Evolutionary conservation across 2,797 vertebrate species (phyloP), one percentile per base, ranked within the genome.

Genomic region (Phylloscopus collybita): DNA sequence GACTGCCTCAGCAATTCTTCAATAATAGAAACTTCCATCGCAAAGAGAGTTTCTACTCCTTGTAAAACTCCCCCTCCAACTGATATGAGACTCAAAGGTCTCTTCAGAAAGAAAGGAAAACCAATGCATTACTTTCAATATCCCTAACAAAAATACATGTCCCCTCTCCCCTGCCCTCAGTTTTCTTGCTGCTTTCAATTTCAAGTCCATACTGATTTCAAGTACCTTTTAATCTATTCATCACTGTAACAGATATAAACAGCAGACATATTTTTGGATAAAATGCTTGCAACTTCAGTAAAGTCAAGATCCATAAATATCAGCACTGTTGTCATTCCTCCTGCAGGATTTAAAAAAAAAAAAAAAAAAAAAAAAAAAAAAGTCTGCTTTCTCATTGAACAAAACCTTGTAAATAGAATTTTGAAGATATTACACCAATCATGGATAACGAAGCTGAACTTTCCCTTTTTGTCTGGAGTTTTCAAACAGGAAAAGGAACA

Each of bases 91-190:
- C 34, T 49, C 50, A 73, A 67, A 78, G 20, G 23, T 42, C 32
- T 73, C 47, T 66, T 61, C 60, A 69, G 23, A 61, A 13, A 65
- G 32, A 80, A 79, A 60, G 15, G 60, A 82, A 66, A 53, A 70
- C 2, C 27, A 30, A 40, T 2, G 3, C 10, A 47, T 11, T 69
- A 6, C 25, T 90, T 29, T n/a, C 75, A 60, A 88, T 47, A 80
- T 29, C 21, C 2, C 1, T 3, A 27, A 16, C 5, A 45, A 75
- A 51, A 60, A 3, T 1, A n/a, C 16, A 29, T 30, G 30, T 3
- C 3, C 13, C 15, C 11, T 44, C 9, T 51, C 15, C 13, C 13
- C 20, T 15, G 13, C 11, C 36, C 9, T 17, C 32, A 16, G 9
- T 73, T 56, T 16, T 74, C 29, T 16, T 54, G 40, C 11, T 87